Base-by-base conservation (phyloP, 2,888 invertebrate genomes). In the Phania funesta region DNA sequence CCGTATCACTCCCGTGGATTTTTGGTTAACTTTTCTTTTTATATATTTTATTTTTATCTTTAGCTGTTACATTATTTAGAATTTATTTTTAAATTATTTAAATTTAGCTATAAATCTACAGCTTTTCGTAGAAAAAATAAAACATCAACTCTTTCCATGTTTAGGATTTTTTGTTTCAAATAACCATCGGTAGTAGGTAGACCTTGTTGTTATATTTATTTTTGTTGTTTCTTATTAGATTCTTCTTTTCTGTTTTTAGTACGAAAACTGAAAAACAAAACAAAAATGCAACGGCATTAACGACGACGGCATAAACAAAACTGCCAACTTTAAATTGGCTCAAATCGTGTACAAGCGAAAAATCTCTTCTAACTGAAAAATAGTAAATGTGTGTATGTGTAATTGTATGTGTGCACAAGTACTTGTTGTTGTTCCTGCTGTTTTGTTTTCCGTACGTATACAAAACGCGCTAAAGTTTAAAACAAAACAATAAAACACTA, bases 321-420 rank as follows among this genome's bases (percentile, higher is more conserved):
- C 89, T 89, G 89, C 88, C 89, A 89, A 88, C 86, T 86, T 86
- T 85, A 89, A 88, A 89, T 88, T 89, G 89, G 88, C 89, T 89
- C 89, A 88, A 89, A 89, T 87, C 84, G 87, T 87, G 86, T 85
- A 85, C 87, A 88, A 87, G 88, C 89, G 86, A 88, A 79, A 88
- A 88, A 88, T 88, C 87, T 86, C 86, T 87, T 86, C 76, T 80
- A 80, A 80, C 80, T 83, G 76, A 80, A 80, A 58, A 68, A 24
- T 68, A 60, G 24, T 54, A 22, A 58, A 22, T 64, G 18, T 76
- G 20, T 41, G 22, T 44, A 16, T 68, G 22, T 70, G n/a, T 62
- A 8, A 32, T n/a, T 50, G 35, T 73, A n/a, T 64, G 26, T 68
- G 6, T 38, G 32, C 5, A 13, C 70, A 68, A 46, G 22, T 64